Conservation (phyloP, 2,797 vertebrate genomes). For the Euthynnus affinis region DNA sequence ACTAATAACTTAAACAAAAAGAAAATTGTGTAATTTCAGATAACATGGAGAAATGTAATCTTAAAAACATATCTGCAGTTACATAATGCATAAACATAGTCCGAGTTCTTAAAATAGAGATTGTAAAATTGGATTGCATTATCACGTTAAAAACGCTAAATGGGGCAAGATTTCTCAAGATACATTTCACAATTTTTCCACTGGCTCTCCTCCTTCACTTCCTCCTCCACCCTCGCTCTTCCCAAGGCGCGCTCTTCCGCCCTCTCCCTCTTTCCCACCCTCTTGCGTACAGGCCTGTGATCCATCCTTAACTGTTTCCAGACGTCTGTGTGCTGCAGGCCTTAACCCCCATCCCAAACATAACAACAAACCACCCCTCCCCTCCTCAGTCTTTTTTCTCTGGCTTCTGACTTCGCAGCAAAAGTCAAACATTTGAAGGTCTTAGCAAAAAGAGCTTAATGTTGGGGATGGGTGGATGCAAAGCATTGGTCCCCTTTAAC, state of each 20-base stretch:
- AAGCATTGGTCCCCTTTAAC: slow-evolving; percentile 50
- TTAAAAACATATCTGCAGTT: slow-evolving; percentile 21
- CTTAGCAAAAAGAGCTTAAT: slow-evolving; percentile 21
- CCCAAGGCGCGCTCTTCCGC: slow-evolving; percentile 75
- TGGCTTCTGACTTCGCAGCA: slow-evolving; percentile 43
- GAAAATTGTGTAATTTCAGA: background rate
- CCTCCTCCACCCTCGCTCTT: slow-evolving; percentile 78
- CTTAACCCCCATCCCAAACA: slow-evolving; percentile 76
- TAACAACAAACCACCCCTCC: slow-evolving; percentile 69
- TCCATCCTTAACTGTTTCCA: slow-evolving; percentile 89
- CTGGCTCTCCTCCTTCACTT: slow-evolving; percentile 65
- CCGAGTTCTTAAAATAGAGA: slow-evolving; percentile 67
- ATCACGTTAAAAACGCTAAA: slow-evolving; percentile 39
- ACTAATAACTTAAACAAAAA: background rate
- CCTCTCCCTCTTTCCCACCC: slow-evolving; percentile 83
- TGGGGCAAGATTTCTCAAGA: slow-evolving; percentile 52
- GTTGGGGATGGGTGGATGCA: slow-evolving; percentile 4
- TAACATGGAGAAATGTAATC: background rate
- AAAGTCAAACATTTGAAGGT: slow-evolving; percentile 33
- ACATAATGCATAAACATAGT: slow-evolving; percentile 24
- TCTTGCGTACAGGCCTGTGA: slow-evolving; percentile 76
- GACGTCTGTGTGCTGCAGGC: slow-evolving; percentile 76
- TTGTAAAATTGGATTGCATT: slow-evolving; percentile 40
- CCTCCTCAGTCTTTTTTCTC: slow-evolving; percentile 37
- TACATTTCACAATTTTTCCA: slow-evolving; percentile 76